These are phyloP conservation scores for Sardinella longiceps DNA, from an alignment of 2,797 vertebrate genomes.

Conservation along the genomic window DNA sequence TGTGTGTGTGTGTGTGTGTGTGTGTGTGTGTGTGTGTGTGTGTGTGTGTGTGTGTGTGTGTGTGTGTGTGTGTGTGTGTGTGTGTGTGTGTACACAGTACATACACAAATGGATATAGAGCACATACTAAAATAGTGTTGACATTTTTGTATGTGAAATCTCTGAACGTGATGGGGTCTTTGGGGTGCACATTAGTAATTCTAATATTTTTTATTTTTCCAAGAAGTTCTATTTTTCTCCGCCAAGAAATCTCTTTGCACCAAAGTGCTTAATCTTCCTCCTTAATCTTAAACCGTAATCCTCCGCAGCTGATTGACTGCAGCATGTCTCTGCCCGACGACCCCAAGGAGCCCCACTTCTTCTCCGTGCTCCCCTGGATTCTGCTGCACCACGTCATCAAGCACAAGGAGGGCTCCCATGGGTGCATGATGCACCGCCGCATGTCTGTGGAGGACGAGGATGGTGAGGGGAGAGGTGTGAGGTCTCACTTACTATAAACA, in stretches of 20 bases:
- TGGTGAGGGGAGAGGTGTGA: conserved; percentile 79
- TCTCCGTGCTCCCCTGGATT: conserved; percentile 95
- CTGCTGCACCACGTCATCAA: conserved; percentile 90
- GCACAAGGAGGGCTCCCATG: conserved; percentile 89
- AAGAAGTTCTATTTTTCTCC: neutral
- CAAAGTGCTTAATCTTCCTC: too few species aligned
- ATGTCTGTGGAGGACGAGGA: conserved; percentile 82
- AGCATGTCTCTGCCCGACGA: conserved; percentile 94
- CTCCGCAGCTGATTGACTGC: conserved; percentile 86
- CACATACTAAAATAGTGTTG: neutral
- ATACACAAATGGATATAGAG: too few species aligned
- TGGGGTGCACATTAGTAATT: too few species aligned
- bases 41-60: conserved; percentile 1
- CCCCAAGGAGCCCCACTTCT: conserved; percentile 89
- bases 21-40: neutral
- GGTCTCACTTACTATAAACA: neutral
- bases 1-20: neutral
- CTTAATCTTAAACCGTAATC: neutral
- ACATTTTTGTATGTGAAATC: neutral
- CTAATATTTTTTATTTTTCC: too few species aligned
- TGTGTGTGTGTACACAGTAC: neutral
- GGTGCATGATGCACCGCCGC: conserved; percentile 82
- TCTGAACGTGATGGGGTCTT: neutral
- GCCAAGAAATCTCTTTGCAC: too few species aligned
- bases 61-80: neutral